Base-by-base conservation (phyloP, 1,140 invertebrate species). In the Aphidius ervi region DNA sequence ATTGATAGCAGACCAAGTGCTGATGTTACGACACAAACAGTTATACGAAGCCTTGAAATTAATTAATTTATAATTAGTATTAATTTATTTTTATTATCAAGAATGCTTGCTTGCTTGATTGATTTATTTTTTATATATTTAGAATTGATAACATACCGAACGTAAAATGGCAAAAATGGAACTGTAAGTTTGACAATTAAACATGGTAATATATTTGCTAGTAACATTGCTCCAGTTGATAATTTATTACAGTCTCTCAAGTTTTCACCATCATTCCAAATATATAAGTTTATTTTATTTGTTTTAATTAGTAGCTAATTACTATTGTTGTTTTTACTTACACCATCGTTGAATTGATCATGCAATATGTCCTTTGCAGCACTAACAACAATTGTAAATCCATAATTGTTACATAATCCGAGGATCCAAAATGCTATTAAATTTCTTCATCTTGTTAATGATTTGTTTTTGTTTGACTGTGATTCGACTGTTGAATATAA, bases 401-500 rank as follows among this genome's bases (percentile, higher is more conserved):
- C 90, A 80, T 90, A 94, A 78, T 95, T 94, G 73, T 94, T 95
- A 71, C 89, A 91, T 2, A 95, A 73, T n/a, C 92, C 92, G 5
- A 95, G 77, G 2, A 94, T 78, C 91, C 92, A 91, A 68, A 86
- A 90, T 3, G 85, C 84, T 7, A 84, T 63, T 1, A 87, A 67
- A 67, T 86, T 84, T 59, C 85, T 71, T 80, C 81, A 84, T 60
- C 66, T 70, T 3, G 47, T 10, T 31, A 31, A 31, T 31, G 23
- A 31, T 31, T 31, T 31, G 23, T 31, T 31, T 31, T 31, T 4
- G 23, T 31, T 31, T 31, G 23, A 31, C 23, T 31, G 23, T 31
- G 23, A 31, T 31, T 31, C 23, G 2, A 4, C 23, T 31, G 23
- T 31, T 31, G 4, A 31, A 31, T 31, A 1, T 3, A 31, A 31